Percentiles rank a stretch among this genome's conserved stretches.
Evolutionary conservation across 2,113 vertebrate species (phyloP).

Genomic region (Trachemys scripta): DNA sequence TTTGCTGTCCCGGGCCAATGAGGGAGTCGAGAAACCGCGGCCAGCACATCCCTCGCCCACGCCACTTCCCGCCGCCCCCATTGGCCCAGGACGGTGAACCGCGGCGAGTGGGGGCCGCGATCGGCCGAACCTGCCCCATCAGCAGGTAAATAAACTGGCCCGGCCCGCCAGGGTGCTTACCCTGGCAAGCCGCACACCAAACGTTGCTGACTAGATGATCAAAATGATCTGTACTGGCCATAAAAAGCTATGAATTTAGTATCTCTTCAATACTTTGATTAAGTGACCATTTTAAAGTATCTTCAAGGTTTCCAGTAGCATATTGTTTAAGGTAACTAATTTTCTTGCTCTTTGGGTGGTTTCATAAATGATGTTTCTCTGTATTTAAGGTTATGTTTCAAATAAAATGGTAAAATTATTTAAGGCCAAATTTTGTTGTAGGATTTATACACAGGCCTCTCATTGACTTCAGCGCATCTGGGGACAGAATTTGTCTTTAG

Average conservation of each 20-base stretch:
- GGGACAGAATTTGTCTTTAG: background rate
- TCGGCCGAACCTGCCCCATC: no score
- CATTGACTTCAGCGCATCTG: background rate
- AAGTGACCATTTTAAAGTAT: background rate
- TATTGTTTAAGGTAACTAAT: background rate
- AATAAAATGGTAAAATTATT: background rate
- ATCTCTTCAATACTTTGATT: background rate
- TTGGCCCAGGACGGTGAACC: no score
- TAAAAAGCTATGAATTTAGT: background rate
- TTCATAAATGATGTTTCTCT: background rate
- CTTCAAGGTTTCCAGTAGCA: background rate
- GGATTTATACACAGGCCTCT: background rate
- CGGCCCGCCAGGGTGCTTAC: no score
- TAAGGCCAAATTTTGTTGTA: background rate
- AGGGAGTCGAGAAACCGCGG: no score
- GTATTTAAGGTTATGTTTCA: background rate
- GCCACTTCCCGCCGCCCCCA: no score
- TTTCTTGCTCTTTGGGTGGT: background rate
- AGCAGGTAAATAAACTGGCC: no score
- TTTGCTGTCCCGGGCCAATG: no score
- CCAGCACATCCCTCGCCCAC: no score
- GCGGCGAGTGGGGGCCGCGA: no score
- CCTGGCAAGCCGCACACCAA: no score
- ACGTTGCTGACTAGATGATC: background rate
- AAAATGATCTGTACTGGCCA: rapidly evolving